Base-by-base conservation (phyloP, 37 sponge, comb jelly and placozoan species). In the Agelas oroides region DNA sequence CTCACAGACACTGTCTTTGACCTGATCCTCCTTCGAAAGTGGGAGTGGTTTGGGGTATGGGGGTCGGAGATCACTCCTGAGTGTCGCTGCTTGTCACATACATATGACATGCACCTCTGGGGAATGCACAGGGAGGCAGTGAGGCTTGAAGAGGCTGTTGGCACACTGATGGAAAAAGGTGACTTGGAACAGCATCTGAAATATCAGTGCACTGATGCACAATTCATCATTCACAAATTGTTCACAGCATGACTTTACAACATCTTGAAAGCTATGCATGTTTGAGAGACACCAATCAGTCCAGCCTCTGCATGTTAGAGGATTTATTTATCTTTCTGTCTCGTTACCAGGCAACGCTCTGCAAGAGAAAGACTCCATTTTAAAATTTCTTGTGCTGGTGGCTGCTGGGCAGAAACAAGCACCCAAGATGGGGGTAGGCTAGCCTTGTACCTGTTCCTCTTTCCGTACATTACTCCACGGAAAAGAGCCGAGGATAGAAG, bases 11-110 rank as follows among this genome's bases (percentile, higher is more conserved):
- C 53, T 3, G 46, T 31, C 12, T 64, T 52, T 33, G 80, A 79
- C 67, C 55, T 79, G 12, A 34, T 79, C 1, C 28, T 79, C 46
- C 63, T 79, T 1, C 65, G 80, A 18, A 25, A 35, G 2, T 62
- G 67, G 53, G 80, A 16, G 67, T 79, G 80, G 80, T 79, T 62
- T 64, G 80, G 80, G 15, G 18, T 65, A 17, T 79, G 80, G 80
- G 66, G 41, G 16, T 39, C 80, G 2, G 46, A 65, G 3, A 28
- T 79, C 32, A 6, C 53, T 30, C 80, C 80, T 19, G 68, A 23
- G 68, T 33, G 67, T 46, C 41, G 53, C 20, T 79, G 80, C 41
- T 41, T 36, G 40, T 37, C 80, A 5, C 28, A 39, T n/a, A 63
- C 52, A 21, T 19, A 53, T 53, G 24, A 21, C 36, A n/a, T 52